These are phyloP conservation scores for Leptura quadrifasciata DNA, from an alignment of 2,888 invertebrate species.

Conservation along the genomic window DNA sequence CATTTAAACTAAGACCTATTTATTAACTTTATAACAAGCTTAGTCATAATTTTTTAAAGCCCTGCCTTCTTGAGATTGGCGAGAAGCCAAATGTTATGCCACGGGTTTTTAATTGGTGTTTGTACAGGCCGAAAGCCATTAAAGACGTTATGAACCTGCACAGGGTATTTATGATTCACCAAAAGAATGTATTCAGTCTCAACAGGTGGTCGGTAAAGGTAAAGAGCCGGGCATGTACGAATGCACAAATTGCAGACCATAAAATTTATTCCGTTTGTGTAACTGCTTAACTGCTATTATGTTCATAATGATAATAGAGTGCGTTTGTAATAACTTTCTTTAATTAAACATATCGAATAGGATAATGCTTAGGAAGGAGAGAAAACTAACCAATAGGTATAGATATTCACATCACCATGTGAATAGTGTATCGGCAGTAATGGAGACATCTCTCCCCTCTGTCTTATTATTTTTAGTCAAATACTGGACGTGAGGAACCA, in stretches of 20 bases:
- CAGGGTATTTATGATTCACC: neutral
- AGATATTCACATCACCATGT: no score
- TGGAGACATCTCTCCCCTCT: no score
- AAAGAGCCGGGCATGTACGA: neutral
- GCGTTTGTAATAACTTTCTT: no score
- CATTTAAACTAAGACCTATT: no score
- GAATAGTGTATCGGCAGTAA: no score
- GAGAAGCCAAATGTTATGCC: constrained; percentile 2
- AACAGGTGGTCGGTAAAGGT: constrained; percentile 10
- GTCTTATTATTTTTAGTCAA: no score
- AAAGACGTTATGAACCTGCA: constrained; percentile 7
- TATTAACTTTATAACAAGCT: neutral
- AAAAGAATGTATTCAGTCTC: neutral
- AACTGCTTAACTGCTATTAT: no score
- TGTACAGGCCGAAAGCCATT: neutral
- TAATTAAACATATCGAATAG: no score
- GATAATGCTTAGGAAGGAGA: no score
- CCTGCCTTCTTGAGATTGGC: neutral
- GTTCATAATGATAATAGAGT: no score
- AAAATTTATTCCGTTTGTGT: neutral
- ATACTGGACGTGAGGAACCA: no score
- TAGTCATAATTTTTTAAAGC: neutral
- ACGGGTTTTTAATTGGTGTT: neutral
- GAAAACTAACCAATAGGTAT: no score
- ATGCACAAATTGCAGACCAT: constrained; percentile 1